Percentiles rank a stretch among this genome's conserved stretches.
phyloP scores from a whole-genome alignment of 2,888 invertebrate species.

The Apotomis capreana region DNA sequence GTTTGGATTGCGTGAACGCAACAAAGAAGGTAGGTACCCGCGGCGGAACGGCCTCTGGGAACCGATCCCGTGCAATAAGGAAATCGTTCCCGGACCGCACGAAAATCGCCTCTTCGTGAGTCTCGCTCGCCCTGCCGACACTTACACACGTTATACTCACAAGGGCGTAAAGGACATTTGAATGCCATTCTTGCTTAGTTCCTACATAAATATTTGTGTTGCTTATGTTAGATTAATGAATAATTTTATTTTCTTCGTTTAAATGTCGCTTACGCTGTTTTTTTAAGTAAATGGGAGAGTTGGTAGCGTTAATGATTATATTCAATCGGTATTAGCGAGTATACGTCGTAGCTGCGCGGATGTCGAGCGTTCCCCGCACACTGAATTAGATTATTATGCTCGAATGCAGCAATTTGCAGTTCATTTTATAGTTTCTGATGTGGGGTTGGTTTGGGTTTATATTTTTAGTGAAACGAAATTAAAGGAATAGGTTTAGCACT shows the following conservation, averaged over 20 bases:
- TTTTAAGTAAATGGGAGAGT: slow-evolving; percentile 39
- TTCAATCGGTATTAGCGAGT: slow-evolving; percentile 57
- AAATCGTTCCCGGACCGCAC: slow-evolving; percentile 71
- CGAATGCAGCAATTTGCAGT: slow-evolving; percentile 29
- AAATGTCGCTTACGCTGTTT: slow-evolving; percentile 39
- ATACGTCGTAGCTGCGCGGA: slow-evolving; percentile 42
- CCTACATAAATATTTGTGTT: background rate
- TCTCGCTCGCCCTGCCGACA: slow-evolving; percentile 46
- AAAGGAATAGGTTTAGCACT: no score
- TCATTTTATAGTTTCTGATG: slow-evolving; percentile 24
- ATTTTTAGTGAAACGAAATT: background rate
- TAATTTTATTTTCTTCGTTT: background rate
- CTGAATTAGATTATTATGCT: slow-evolving; percentile 40
- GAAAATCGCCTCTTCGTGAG: slow-evolving; percentile 75
- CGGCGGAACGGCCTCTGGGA: slow-evolving; percentile 66
- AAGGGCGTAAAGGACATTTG: slow-evolving; percentile 33
- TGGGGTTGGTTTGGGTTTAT: background rate
- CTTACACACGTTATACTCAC: slow-evolving; percentile 27
- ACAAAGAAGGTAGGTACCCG: slow-evolving; percentile 56
- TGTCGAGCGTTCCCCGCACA: slow-evolving; percentile 23
- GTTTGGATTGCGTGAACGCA: slow-evolving; percentile 61
- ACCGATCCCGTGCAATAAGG: slow-evolving; percentile 74
- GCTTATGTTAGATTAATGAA: background rate
- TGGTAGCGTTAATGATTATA: slow-evolving; percentile 66
- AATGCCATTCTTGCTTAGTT: background rate